Base-by-base conservation (phyloP, 2,797 vertebrate species). In the Ctenopoma kingsleyae region DNA sequence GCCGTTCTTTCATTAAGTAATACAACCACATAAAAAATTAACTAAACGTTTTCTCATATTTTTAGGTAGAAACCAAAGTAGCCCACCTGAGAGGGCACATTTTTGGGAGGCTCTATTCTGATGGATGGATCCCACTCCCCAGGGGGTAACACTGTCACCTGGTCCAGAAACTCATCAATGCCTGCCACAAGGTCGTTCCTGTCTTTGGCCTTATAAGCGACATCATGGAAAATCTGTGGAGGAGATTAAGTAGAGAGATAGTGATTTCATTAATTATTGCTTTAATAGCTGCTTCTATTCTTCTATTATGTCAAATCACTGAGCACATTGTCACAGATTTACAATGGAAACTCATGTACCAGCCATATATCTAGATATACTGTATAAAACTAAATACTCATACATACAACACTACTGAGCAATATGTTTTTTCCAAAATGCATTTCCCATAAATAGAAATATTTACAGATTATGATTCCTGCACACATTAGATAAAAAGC, bases 71-170 rank as follows among this genome's bases (percentile, higher is more conserved):
- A 32, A 11, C 7, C 38, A 22, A 49, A 1, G 6, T 6, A 35
- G 5, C 62, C 50, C 60, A 98, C 97, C 97, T 99, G 98, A 89
- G 98, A 99, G 44, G 98, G 98, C 79, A 99, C 97, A 25, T 97
- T 99, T 93, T 99, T 99, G 36, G 98, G 98, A 67, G 98, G 98
- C 77, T 99, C 98, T 95, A 99, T 99, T 88, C 98, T 93, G 87
- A 99, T 99, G 63, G 97, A 97, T 72, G 98, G 98, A 81, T 99
- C 98, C 98, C 98, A 99, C 85, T 99, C 98, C 81, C 98, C 98
- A 16, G 98, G 98, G 49, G 98, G 98, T 6, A 99, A 93, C 72
- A 99, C 98, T 0, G 97, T 99, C 79, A 99, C 98, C 81, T 99
- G 98, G 91, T 99, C 98, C 78, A 99, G 94, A 89, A 99, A 99